Percentiles rank a stretch among this genome's conserved stretches.
Conservation (phyloP, 2,113 vertebrate species). For the Sinocyclocheilus grahami region DNA sequence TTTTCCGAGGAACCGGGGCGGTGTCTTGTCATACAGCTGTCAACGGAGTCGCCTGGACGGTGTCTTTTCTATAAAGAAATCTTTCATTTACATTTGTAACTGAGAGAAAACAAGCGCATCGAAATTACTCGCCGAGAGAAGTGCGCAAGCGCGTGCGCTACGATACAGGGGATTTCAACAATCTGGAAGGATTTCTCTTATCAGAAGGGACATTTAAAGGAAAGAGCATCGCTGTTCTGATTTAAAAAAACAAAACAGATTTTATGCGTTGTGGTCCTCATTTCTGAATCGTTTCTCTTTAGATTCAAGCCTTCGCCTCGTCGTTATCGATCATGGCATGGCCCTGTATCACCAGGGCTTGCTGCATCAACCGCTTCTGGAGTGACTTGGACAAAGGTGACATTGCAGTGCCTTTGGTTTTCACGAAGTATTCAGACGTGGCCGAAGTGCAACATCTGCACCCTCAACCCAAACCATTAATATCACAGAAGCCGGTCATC, state of each 20-base stretch:
- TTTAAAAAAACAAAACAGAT: not conserved
- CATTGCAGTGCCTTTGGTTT: constrained; percentile 94
- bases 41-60: constrained; percentile 1
- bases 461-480: constrained; percentile 71
- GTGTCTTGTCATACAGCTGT: constrained; percentile 69
- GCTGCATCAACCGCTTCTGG: constrained; percentile 98
- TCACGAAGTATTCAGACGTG: constrained; percentile 93
- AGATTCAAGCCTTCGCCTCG: not conserved
- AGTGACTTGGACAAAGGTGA: constrained; percentile 95
- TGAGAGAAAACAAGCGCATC: not conserved
- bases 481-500: constrained; percentile 72
- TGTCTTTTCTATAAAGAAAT: not conserved
- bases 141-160: constrained; percentile 1
- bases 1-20: constrained; percentile 68
- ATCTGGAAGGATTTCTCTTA: not conserved
- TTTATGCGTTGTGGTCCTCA: not conserved
- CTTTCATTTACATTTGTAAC: not conserved
- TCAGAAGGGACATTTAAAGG: not conserved
- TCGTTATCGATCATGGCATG: constrained; percentile 84
- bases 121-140: not conserved
- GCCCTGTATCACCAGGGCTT: constrained; percentile 96
- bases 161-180: not conserved
- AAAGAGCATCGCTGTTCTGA: not conserved
- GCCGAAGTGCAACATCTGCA: constrained; percentile 80
- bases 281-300: constrained; percentile 17